Conservation (phyloP, 2,797 vertebrate species). For the Aplochiton taeniatus region DNA sequence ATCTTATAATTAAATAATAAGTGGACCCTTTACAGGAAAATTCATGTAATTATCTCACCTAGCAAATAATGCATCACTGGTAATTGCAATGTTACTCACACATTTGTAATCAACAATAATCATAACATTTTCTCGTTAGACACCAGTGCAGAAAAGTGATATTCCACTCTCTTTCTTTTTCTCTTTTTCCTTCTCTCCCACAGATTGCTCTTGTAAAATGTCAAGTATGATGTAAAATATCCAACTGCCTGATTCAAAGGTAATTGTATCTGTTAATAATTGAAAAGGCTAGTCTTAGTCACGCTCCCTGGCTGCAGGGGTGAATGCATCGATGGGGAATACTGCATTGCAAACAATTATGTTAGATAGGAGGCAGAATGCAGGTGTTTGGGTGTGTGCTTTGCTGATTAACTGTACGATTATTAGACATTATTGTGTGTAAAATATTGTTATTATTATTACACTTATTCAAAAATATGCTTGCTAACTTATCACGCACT, state of each 20-base stretch:
- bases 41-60: constrained; percentile 51
- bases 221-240: constrained; percentile 54
- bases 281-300: constrained; percentile 40
- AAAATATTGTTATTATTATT: too few relatives aligned
- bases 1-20: constrained; percentile 48
- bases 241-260: constrained; percentile 52
- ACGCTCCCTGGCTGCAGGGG: constrained; percentile 30
- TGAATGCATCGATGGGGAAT: constrained; percentile 12
- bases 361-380: not conserved
- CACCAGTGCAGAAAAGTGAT: constrained; percentile 2
- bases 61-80: constrained; percentile 50
- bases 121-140: constrained; percentile 5
- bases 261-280: constrained; percentile 64
- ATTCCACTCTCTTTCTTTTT: constrained; percentile 9
- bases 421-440: too few relatives aligned
- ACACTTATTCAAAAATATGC: too few relatives aligned
- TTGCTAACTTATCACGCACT: too few relatives aligned
- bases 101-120: constrained; percentile 27
- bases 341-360: constrained; percentile 9
- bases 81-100: constrained; percentile 46
- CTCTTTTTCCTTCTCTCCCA: constrained; percentile 33
- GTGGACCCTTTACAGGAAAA: constrained; percentile 49
- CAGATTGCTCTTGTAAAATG: constrained; percentile 53
- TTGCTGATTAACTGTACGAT: too few relatives aligned
- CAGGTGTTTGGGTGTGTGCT: not conserved